These are phyloP conservation scores for Mormyrus hasselquistii DNA, from an alignment of 2,797 vertebrate species.

Conservation along the genomic window DNA sequence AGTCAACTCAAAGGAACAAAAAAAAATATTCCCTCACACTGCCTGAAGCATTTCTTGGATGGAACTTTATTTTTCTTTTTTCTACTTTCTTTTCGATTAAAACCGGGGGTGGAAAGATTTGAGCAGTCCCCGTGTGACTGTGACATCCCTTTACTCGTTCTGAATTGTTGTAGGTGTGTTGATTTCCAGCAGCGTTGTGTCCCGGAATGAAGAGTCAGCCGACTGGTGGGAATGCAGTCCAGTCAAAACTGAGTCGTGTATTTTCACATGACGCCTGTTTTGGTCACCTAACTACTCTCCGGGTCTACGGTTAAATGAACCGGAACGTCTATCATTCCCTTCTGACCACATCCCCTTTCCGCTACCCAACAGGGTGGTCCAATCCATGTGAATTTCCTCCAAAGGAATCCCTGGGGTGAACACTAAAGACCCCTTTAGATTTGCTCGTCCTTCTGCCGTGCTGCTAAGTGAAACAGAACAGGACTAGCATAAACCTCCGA, in stretches of 20 bases:
- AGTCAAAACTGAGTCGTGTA: neutral
- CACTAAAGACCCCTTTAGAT: neutral
- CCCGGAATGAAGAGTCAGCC: neutral
- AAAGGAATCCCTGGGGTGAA: neutral
- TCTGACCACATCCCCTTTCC: neutral
- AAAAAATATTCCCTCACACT: neutral
- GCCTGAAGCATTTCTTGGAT: neutral
- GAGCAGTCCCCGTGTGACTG: neutral
- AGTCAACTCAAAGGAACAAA: neutral
- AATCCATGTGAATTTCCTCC: neutral
- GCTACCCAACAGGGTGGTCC: neutral
- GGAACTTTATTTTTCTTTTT: conserved; percentile 9
- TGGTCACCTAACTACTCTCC: neutral
- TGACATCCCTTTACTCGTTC: neutral
- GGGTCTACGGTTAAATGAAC: neutral
- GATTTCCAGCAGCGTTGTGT: neutral
- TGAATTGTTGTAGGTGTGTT: neutral
- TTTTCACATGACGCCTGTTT: neutral
- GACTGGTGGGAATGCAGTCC: neutral
- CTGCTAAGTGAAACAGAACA: neutral
- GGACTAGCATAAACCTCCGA: neutral
- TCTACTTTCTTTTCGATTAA: neutral
- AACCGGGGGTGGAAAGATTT: neutral
- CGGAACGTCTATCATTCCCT: neutral
- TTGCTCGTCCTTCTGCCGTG: neutral